These are phyloP conservation scores for Tauraco erythrolophus DNA, from an alignment of 2,113 vertebrate genomes.

Conservation along the genomic window DNA sequence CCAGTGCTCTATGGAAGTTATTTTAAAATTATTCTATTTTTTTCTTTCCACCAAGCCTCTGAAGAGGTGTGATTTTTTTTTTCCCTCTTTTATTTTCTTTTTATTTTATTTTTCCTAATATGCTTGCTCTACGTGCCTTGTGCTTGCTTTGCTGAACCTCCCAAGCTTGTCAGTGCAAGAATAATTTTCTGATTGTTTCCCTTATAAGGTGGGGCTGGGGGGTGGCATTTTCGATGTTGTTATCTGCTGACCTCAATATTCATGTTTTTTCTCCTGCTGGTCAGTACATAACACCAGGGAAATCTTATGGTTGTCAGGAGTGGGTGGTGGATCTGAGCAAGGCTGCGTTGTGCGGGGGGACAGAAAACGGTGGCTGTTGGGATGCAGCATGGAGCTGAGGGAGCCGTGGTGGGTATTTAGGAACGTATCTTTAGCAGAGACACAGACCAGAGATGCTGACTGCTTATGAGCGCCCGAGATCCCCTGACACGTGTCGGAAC, in stretches of 20 bases:
- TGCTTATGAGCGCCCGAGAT: neutral
- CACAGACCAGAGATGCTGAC: neutral
- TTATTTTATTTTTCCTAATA: neutral
- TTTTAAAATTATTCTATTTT: neutral
- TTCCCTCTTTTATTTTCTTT: neutral
- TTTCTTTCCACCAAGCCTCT: neutral
- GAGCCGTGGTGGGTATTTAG: neutral
- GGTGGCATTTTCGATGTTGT: neutral
- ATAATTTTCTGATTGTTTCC: neutral
- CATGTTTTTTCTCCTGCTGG: neutral
- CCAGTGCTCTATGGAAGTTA: neutral
- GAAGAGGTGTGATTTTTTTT: neutral
- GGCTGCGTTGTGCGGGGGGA: neutral
- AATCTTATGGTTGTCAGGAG: rapidly evolving
- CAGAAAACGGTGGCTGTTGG: neutral
- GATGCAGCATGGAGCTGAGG: neutral
- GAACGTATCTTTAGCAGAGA: neutral
- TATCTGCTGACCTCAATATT: neutral
- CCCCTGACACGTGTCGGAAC: neutral
- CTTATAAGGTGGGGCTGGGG: no score
- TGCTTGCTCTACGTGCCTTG: rapidly evolving
- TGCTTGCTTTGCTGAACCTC: neutral
- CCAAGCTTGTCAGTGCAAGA: neutral
- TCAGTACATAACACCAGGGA: rapidly evolving
- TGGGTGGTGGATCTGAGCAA: rapidly evolving